Conservation (phyloP, 37 sponge, comb jelly and placozoan species). For the Oscarella lobularis region DNA sequence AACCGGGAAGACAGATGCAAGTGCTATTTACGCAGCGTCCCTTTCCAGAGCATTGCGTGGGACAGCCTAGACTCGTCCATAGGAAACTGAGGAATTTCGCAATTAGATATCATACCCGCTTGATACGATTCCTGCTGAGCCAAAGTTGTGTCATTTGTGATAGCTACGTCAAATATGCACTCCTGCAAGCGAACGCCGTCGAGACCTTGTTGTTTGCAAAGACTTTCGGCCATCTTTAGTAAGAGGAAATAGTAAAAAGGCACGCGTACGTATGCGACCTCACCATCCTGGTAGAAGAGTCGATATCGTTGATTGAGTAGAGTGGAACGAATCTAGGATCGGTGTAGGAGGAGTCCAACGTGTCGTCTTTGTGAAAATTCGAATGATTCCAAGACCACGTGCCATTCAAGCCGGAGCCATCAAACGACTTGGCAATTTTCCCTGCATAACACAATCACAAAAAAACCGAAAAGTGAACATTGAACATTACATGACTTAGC, state of each 20-base stretch:
- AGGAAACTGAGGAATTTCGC: too few relatives aligned
- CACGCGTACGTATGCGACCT: neutral
- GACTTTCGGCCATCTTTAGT: neutral
- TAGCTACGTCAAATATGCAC: neutral
- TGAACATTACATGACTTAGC: neutral
- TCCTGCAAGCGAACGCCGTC: neutral
- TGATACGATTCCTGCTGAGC: neutral
- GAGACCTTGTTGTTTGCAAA: neutral
- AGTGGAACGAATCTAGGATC: neutral
- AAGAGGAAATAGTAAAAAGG: neutral
- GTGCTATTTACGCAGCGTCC: neutral
- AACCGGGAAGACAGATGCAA: neutral
- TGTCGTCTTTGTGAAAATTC: neutral
- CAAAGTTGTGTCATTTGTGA: neutral
- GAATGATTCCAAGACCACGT: constrained; percentile 2
- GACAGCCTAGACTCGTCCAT: too few relatives aligned
- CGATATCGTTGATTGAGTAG: neutral
- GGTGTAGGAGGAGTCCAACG: neutral
- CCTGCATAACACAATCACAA: too few relatives aligned
- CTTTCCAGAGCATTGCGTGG: neutral
- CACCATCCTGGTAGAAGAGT: neutral
- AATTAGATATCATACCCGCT: neutral
- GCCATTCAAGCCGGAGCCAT: neutral
- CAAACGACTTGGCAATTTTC: neutral
- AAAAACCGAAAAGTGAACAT: too few relatives aligned